Base-by-base conservation (phyloP, 2,113 vertebrate species). In the Nyctereutes procyonoides region DNA sequence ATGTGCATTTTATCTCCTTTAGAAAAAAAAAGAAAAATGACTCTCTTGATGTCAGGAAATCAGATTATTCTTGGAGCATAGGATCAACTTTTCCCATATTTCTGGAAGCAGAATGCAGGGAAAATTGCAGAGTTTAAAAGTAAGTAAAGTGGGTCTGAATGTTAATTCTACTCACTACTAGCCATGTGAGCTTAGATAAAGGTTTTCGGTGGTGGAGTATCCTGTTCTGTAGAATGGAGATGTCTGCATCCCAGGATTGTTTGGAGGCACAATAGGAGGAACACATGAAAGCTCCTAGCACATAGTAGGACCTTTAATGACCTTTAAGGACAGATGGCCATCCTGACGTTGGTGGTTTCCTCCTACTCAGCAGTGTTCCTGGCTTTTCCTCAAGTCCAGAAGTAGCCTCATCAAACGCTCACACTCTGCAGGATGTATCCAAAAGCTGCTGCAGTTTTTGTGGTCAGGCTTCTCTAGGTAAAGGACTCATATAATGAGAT, bases 261-360 rank as follows among this genome's bases (percentile, higher is more conserved):
- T 20, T 2, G 26, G 51, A 89, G 26, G 19, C 32, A 2, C 10
- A 20, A 35, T 7, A n/a, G 13, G 26, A 19, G 17, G 28, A 67
- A 55, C 48, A 15, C 51, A 67, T 0, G 9, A 14, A 12, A 1
- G 32, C 14, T 3, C 14, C 51, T 1, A 0, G 24, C 24, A 32
- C 14, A 4, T 0, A 3, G 8, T 2, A 88, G 79, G 58, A 30
- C 48, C 55, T 77, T 32, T 16, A 11, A 6, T 14, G 28, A 15
- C 15, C n/a, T n/a, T n/a, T 28, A 4, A 4, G 15, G 32, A 43
- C 28, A 0, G 19, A 8, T 0, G 0, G 67, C 60, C 1, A 0
- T 28, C 60, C 35, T 2, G 8, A 53, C 51, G 1, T 51, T 7
- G 51, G 56, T 12, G 0, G 13, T 30, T 51, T 7, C 1, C 2